These are phyloP conservation scores for Drosophila kikkawai DNA, from an alignment of 1,140 invertebrate genomes.

Conservation along the genomic window DNA sequence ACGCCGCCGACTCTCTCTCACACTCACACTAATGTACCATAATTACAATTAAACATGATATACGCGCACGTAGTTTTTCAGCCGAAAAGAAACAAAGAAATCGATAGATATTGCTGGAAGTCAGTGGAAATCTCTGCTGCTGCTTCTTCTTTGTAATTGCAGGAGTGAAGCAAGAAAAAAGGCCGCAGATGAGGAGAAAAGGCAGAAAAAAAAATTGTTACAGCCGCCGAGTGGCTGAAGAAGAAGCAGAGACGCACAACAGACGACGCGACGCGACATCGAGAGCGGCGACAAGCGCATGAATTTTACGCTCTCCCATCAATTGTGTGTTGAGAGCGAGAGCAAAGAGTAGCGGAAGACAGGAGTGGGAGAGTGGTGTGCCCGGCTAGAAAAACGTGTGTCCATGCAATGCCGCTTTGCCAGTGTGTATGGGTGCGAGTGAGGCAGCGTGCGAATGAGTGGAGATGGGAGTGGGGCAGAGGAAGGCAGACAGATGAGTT, in stretches of 20 bases:
- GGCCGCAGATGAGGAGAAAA: slow-evolving; percentile 52
- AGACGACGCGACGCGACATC: slow-evolving; percentile 61
- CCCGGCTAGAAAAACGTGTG: slow-evolving; percentile 64
- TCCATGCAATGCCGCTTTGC: slow-evolving; percentile 30
- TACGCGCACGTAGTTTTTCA: slow-evolving; percentile 34
- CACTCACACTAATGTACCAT: slow-evolving; percentile 47
- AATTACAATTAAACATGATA: slow-evolving; percentile 80
- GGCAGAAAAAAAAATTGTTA: slow-evolving; percentile 61
- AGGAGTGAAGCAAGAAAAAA: slow-evolving; percentile 57
- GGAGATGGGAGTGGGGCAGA: slow-evolving; percentile 16
- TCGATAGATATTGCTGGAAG: slow-evolving; percentile 76
- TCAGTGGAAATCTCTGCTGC: slow-evolving; percentile 43
- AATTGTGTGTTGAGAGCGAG: slow-evolving; percentile 70
- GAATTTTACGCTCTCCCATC: slow-evolving; percentile 80
- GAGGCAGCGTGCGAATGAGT: slow-evolving; percentile 16
- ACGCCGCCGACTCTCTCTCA: slow-evolving; percentile 12
- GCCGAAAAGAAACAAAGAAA: slow-evolving; percentile 72
- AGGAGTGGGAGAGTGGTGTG: slow-evolving; percentile 32
- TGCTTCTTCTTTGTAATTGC: slow-evolving; percentile 57
- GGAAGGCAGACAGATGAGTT: slow-evolving; percentile 62
- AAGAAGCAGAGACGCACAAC: slow-evolving; percentile 69
- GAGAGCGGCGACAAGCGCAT: slow-evolving; percentile 66
- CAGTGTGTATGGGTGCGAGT: slow-evolving; percentile 7
- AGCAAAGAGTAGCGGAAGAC: slow-evolving; percentile 10
- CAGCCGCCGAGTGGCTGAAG: slow-evolving; percentile 65